Conservation (phyloP, 2,888 invertebrate genomes). For the Blastobasis lacticolella region DNA sequence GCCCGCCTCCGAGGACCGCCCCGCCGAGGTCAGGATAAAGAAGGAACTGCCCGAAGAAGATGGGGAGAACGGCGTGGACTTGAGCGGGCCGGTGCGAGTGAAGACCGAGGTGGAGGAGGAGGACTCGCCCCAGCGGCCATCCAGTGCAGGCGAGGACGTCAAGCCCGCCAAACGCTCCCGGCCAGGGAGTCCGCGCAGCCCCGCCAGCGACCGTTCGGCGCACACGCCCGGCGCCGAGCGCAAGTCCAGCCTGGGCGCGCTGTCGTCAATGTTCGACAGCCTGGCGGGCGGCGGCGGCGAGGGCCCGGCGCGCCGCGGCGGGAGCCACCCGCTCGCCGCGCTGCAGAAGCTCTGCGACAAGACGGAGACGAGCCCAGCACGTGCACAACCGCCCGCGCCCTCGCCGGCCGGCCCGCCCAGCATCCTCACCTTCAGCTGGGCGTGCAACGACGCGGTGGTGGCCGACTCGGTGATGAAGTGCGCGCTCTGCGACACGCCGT, state of each 20-base stretch:
- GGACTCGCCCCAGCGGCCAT: conserved; percentile 66
- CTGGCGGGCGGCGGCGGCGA: conserved; percentile 77
- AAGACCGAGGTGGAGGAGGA: conserved; percentile 79
- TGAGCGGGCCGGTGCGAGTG: conserved; percentile 69
- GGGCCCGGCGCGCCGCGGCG: conserved; percentile 77
- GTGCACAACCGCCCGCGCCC: conserved; percentile 64
- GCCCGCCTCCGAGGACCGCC: conserved; percentile 76
- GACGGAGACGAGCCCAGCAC: conserved; percentile 85
- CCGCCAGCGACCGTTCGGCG: conserved; percentile 84
- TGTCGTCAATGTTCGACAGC: conserved; percentile 93
- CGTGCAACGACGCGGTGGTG: conserved; percentile 93
- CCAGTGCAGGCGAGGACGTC: conserved; percentile 51
- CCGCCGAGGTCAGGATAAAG: conserved; percentile 74
- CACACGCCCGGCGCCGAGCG: conserved; percentile 80
- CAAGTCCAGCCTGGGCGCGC: conserved; percentile 83
- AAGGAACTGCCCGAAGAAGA: conserved; percentile 71
- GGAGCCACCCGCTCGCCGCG: conserved; percentile 94
- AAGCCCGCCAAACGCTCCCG: conserved; percentile 69
- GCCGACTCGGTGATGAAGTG: conserved; percentile 95
- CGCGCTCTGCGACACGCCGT: conserved; percentile 95
- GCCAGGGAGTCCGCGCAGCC: conserved; percentile 81
- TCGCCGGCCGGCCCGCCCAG: conserved; percentile 84
- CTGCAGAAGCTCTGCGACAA: conserved; percentile 97
- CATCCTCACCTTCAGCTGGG: conserved; percentile 94
- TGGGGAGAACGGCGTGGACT: conserved; percentile 62